Base-by-base conservation (phyloP, 2,797 vertebrate genomes). In the Sylvilagus floridanus region DNA sequence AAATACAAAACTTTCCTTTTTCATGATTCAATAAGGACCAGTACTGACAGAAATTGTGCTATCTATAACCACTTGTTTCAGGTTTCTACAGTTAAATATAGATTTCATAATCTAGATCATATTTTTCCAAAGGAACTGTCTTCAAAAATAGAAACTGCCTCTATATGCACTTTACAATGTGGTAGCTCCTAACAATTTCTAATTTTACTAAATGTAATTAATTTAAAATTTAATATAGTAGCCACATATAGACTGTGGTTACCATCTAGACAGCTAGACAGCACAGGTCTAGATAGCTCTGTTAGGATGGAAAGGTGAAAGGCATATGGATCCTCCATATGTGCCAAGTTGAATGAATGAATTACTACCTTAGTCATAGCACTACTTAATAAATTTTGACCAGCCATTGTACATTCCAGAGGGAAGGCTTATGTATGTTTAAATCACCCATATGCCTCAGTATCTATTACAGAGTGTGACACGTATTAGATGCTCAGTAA, bases 11-110 rank as follows among this genome's bases (percentile, higher is more conserved):
- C 42, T 42, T 42, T 47, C 42, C 42, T 47, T 47, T 28, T 78
- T 84, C 62, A 81, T 50, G 90, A 77, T 94, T 91, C 63, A 87
- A 37, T 79, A 65, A 95, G 28, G 2, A 24, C 54, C 19, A 57
- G n/a, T 66, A n/a, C 9, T 62, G 50, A 17, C 26, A 35, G 54
- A 87, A 93, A 84, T 65, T 22, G 71, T 35, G 8, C 14, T 83
- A 14, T 79, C 0, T 47, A 50, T 82, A 84, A 90, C 16, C 30
- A 82, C 30, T 84, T 50, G 65, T 90, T 69, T 85, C 57, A 66
- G 30, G 50, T 52, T 92, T 21, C n/a, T 88, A 37, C 7, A n/a
- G 65, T 82, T 77, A 26, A 90, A 8, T 13, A 62, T 35, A 30
- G 11, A 19, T 60, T 90, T 69, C 72, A 72, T 65, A 91, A 13